These are phyloP conservation scores for Pterobdella sp. DNA, from an alignment of 2,888 invertebrate genomes.

Conservation along the genomic window DNA sequence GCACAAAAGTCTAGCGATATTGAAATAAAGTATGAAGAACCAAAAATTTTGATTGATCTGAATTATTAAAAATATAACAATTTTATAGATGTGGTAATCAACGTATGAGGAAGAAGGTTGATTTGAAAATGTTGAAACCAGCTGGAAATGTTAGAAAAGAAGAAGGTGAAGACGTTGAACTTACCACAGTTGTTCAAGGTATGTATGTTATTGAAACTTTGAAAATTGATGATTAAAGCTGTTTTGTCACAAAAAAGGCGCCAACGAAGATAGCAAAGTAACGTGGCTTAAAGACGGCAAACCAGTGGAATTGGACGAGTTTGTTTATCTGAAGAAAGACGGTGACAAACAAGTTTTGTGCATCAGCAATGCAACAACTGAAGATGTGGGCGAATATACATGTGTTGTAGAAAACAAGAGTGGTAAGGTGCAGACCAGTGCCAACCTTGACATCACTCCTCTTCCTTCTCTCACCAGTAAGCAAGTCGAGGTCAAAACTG, in stretches of 20 bases:
- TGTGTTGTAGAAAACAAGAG: slow-evolving; percentile 1
- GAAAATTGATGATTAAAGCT: neutral
- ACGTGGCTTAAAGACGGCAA: slow-evolving; percentile 33
- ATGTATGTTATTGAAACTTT: neutral
- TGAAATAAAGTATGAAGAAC: neutral
- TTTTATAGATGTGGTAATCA: neutral
- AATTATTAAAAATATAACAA: neutral
- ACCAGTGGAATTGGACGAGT: slow-evolving; percentile 21
- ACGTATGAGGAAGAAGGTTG: neutral
- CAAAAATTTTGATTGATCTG: neutral
- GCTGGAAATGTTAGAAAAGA: neutral
- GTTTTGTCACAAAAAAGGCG: neutral
- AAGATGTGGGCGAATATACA: slow-evolving; percentile 36
- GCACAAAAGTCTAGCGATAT: neutral
- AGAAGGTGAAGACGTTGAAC: slow-evolving; percentile 10
- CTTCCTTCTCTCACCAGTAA: neutral
- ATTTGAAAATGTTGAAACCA: slow-evolving; percentile 9
- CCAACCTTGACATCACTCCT: neutral
- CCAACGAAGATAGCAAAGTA: slow-evolving; percentile 25
- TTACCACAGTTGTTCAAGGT: slow-evolving; percentile 20
- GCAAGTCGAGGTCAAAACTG: neutral
- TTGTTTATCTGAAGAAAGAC: slow-evolving; percentile 43
- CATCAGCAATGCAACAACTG: slow-evolving; percentile 26
- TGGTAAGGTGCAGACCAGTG: slow-evolving; percentile 16
- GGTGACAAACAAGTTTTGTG: slow-evolving; percentile 35